Evolutionary conservation across 1,140 invertebrate species (phyloP).

Genomic region (Telenomus remus): DNA sequence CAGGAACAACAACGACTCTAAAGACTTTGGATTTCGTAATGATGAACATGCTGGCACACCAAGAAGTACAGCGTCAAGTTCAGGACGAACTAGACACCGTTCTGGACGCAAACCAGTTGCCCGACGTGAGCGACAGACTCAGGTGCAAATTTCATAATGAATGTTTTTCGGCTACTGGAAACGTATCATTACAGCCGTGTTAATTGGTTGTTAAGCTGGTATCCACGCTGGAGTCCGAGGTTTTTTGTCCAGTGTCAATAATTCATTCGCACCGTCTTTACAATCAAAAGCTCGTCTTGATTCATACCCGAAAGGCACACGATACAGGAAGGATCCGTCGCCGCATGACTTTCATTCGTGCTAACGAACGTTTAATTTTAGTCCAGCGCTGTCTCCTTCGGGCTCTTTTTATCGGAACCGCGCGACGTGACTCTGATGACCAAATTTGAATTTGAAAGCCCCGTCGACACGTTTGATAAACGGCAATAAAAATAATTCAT

Average conservation of each 20-base stretch:
- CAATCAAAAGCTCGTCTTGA: constrained; percentile 31
- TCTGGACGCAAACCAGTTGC: constrained; percentile 71
- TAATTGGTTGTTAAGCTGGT: constrained; percentile 38
- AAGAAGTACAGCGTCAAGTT: constrained; percentile 81
- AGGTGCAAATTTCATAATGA: constrained; percentile 65
- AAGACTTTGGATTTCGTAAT: constrained; percentile 83
- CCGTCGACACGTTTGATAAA: too few relatives aligned
- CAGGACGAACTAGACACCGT: constrained; percentile 79
- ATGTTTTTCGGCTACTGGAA: constrained; percentile 18
- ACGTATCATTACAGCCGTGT: constrained; percentile 20
- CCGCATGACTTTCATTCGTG: constrained; percentile 13
- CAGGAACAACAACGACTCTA: constrained; percentile 83
- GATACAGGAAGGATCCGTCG: constrained; percentile 11
- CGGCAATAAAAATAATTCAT: too few relatives aligned
- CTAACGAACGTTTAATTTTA: not conserved
- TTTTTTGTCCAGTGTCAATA: constrained; percentile 33
- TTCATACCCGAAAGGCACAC: constrained; percentile 11
- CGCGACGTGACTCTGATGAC: too few relatives aligned
- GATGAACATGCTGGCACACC: constrained; percentile 80
- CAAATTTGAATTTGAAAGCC: too few relatives aligned
- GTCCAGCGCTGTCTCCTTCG: not conserved
- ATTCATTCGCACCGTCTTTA: constrained; percentile 46
- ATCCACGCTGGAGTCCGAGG: constrained; percentile 16
- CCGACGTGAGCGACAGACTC: constrained; percentile 68
- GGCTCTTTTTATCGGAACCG: too few relatives aligned